Conservation (phyloP, 2,888 invertebrate species). For the Caenorhabditis doughertyi region DNA sequence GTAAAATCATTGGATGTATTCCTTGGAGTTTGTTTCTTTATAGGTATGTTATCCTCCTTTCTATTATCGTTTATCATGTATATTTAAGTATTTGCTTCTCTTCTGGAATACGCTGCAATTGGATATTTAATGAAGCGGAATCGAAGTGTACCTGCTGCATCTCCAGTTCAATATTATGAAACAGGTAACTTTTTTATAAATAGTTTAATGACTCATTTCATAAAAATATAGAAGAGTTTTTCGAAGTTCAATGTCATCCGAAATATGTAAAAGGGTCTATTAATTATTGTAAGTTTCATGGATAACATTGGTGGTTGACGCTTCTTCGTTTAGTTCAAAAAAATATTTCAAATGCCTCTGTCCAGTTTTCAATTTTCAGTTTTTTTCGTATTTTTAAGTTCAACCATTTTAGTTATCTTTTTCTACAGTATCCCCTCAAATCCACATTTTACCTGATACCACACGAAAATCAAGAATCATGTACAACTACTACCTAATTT, state of each 20-base stretch:
- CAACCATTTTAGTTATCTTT: slow-evolving; percentile 17
- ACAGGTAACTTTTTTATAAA: slow-evolving; percentile 58
- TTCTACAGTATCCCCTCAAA: background rate
- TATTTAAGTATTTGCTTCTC: slow-evolving; percentile 81
- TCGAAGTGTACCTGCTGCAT: slow-evolving; percentile 67
- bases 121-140: slow-evolving; percentile 81
- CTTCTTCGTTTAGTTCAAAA: slow-evolving; percentile 1
- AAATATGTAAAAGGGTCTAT: slow-evolving; percentile 53
- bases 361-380: background rate
- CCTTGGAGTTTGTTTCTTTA: slow-evolving; percentile 83
- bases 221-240: slow-evolving; percentile 53
- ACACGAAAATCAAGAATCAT: too few relatives aligned
- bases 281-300: slow-evolving; percentile 54
- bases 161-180: slow-evolving; percentile 74
- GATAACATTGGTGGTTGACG: slow-evolving; percentile 10
- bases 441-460: background rate
- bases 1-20: slow-evolving; percentile 83
- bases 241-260: slow-evolving; percentile 56
- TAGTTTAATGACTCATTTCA: background rate
- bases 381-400: background rate
- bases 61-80: background rate
- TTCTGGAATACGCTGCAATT: slow-evolving; percentile 82
- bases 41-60: slow-evolving; percentile 71
- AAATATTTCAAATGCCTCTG: background rate
- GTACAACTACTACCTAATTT: too few relatives aligned